These are phyloP conservation scores for Cichladusa arquata DNA, from an alignment of 2,113 vertebrate species.

Conservation along the genomic window DNA sequence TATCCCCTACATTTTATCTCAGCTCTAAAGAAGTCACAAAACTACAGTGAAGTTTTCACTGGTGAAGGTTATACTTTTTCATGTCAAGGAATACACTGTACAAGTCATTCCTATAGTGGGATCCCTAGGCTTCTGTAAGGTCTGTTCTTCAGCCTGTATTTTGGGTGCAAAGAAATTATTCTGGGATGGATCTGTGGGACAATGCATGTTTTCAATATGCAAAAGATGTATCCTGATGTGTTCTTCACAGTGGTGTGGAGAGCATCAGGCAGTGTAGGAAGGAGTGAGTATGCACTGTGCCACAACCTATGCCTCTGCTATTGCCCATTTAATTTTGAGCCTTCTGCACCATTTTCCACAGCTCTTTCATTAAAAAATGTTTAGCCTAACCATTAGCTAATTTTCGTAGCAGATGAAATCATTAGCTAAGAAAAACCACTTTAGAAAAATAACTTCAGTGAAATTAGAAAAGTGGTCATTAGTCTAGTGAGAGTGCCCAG, in stretches of 20 bases:
- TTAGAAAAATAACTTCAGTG: not conserved
- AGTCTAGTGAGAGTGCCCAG: not conserved
- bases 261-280: not conserved
- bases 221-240: not conserved
- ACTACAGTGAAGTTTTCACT: not conserved
- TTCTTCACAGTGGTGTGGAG: not conserved
- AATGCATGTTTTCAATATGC: not conserved
- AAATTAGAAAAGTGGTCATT: not conserved
- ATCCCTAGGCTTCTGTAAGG: not conserved
- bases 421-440: not conserved
- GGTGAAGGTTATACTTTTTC: not conserved
- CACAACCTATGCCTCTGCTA: not conserved
- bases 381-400: not conserved
- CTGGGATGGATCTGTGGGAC: not conserved
- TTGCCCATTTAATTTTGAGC: not conserved
- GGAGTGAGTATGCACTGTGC: not conserved
- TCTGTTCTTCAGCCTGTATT: not conserved
- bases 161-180: not conserved
- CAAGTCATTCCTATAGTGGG: not conserved
- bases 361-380: not conserved
- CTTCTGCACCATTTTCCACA: not conserved
- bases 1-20: not conserved
- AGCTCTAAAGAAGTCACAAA: not conserved
- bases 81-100: not conserved
- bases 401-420: not conserved